phyloP scores from a whole-genome alignment of 2,113 vertebrate species.

The Oxyura jamaicensis region DNA sequence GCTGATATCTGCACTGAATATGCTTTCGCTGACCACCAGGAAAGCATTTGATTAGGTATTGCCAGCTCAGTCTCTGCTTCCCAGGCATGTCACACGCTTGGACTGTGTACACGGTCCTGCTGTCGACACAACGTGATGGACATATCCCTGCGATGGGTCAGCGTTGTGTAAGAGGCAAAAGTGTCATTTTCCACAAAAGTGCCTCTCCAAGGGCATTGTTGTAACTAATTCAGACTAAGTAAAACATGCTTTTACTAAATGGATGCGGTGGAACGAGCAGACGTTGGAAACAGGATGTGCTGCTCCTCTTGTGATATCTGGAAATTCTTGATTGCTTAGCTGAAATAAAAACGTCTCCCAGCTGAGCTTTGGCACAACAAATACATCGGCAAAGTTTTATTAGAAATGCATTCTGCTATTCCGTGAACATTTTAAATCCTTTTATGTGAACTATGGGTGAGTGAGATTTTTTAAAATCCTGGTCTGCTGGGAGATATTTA shows the following conservation, averaged over 20 bases:
- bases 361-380: not conserved
- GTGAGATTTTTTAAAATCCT: not conserved
- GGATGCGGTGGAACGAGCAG: not conserved
- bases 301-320: not conserved
- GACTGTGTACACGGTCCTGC: not conserved
- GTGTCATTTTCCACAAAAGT: accelerated
- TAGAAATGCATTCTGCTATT: not conserved
- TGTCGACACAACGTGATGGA: accelerated
- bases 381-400: not conserved
- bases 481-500: not conserved
- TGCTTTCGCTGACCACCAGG: not conserved
- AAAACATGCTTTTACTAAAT: not conserved
- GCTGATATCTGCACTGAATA: not conserved
- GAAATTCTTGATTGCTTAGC: not conserved
- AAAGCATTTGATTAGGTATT: not conserved
- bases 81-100: accelerated
- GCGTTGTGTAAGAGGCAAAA: not conserved
- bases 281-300: not conserved
- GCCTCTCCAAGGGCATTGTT: not conserved
- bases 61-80: not conserved
- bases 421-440: not conserved
- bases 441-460: not conserved
- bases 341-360: not conserved
- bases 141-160: not conserved
- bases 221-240: not conserved